These are phyloP conservation scores for Drosophila diplacantha DNA, from an alignment of 2,888 invertebrate genomes.

Conservation along the genomic window DNA sequence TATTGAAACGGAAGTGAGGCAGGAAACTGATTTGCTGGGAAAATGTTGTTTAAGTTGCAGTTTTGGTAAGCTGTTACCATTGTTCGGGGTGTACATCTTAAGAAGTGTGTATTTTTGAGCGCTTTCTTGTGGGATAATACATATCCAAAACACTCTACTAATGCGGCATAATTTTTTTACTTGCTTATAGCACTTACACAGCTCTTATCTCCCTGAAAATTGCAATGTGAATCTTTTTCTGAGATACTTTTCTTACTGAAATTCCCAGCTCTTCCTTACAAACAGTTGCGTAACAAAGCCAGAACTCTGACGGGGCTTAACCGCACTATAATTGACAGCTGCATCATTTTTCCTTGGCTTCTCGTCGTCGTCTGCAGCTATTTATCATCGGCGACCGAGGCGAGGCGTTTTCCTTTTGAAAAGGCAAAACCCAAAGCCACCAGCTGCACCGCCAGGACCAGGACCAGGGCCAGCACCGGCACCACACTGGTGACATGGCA, in stretches of 20 bases:
- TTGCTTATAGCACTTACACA: neutral
- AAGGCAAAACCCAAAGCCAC: conserved; percentile 28
- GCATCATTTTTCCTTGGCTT: conserved; percentile 44
- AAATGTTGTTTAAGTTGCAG: neutral
- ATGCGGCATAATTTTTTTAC: neutral
- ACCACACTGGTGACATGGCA: conserved; percentile 47
- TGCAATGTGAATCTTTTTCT: neutral
- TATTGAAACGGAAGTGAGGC: neutral
- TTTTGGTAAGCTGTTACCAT: neutral
- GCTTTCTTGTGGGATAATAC: neutral
- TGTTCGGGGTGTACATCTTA: neutral
- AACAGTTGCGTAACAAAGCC: conserved; percentile 11
- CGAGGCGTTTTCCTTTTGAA: conserved; percentile 17
- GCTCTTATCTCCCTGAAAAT: neutral
- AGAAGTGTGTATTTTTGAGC: neutral
- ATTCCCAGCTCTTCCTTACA: neutral
- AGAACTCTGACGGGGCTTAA: conserved; percentile 6
- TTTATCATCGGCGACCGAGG: conserved; percentile 52
- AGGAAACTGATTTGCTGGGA: neutral
- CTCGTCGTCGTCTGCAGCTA: conserved; percentile 42
- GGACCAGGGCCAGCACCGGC: conserved; percentile 1
- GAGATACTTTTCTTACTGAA: conserved; percentile 5
- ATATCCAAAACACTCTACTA: neutral
- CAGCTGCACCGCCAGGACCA: conserved; percentile 1
- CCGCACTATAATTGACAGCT: conserved; percentile 50